Conservation (phyloP, 2,888 invertebrate species). For the Dryobotodes eremita region DNA sequence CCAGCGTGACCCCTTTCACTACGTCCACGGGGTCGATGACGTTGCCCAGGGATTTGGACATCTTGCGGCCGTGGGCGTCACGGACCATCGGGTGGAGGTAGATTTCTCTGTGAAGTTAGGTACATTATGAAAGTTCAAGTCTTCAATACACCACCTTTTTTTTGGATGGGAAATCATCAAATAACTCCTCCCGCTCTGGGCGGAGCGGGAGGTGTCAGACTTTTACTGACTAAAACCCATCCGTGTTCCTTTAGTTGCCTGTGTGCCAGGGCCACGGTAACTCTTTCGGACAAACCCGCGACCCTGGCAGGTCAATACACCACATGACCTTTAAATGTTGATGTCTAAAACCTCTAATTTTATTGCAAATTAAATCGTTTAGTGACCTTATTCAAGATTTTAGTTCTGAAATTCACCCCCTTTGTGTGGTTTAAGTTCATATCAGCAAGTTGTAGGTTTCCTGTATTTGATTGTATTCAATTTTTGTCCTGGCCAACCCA, state of each 20-base stretch:
- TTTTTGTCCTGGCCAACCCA: neutral
- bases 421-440: neutral
- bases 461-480: neutral
- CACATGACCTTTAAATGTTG: neutral
- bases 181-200: no score
- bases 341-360: neutral
- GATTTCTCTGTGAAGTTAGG: slow-evolving; percentile 91
- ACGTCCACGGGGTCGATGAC: slow-evolving; percentile 99
- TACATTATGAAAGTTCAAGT: neutral
- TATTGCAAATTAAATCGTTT: neutral
- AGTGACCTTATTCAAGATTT: neutral
- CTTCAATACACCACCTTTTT: neutral
- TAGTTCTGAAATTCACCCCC: neutral
- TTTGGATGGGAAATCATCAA: no score
- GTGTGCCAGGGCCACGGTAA: no score
- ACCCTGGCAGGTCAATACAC: no score
- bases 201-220: no score
- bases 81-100: slow-evolving; percentile 99
- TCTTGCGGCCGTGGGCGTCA: slow-evolving; percentile 99
- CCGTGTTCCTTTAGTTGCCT: no score
- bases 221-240: no score
- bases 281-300: no score
- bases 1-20: slow-evolving; percentile 95
- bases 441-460: neutral
- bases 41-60: slow-evolving; percentile 99